Conservation (phyloP, 2,888 invertebrate genomes). For the Gryllus longicercus region DNA sequence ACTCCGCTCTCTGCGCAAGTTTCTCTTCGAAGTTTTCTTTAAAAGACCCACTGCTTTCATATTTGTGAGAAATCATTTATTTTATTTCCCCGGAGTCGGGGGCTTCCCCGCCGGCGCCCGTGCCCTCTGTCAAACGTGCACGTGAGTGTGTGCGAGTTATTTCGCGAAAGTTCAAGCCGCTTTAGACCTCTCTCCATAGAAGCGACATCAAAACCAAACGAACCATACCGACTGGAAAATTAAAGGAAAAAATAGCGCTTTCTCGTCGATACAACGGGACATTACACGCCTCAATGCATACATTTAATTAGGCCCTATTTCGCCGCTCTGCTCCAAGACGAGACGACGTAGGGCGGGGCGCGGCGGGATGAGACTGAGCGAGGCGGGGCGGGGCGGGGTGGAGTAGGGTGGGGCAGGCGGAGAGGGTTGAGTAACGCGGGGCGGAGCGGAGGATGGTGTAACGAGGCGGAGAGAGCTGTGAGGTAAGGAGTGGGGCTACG, state of each 20-base stretch:
- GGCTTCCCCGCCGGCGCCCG: not conserved
- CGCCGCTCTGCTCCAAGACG: not conserved
- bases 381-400: too few species aligned
- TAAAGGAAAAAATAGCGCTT: constrained; percentile 7
- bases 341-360: not conserved
- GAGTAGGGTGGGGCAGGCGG: too few species aligned
- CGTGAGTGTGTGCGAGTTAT: not conserved
- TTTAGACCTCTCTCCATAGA: not conserved
- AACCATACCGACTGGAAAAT: not conserved
- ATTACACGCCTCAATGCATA: constrained; percentile 1
- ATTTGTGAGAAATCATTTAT: constrained; percentile 17
- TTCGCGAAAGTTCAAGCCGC: not conserved
- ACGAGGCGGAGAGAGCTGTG: too few species aligned
- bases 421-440: too few species aligned
- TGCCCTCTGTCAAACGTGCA: not conserved
- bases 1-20: not conserved
- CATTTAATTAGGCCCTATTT: constrained; percentile 8
- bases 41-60: constrained; percentile 5
- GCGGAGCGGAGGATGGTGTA: too few species aligned
- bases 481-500: too few species aligned
- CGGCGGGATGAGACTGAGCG: too few species aligned
- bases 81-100: not conserved
- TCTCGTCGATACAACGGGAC: constrained; percentile 7
- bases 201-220: constrained; percentile 17
- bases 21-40: constrained; percentile 9